Conservation (phyloP, 2,888 invertebrate species). For the Nomada hirtipes region DNA sequence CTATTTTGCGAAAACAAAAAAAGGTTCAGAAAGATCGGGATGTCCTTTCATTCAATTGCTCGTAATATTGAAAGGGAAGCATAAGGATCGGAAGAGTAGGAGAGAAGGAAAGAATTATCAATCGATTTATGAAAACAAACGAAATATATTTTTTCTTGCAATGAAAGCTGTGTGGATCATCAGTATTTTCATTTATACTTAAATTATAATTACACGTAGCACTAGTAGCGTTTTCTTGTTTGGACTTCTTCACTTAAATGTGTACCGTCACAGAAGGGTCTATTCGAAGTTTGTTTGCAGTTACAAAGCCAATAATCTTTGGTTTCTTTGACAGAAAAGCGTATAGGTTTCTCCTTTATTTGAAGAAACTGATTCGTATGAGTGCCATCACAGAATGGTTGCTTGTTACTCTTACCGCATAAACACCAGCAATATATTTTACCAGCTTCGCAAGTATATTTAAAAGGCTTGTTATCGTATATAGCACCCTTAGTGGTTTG, state of each 20-base stretch:
- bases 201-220: neutral
- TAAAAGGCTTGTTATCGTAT: conserved; percentile 96
- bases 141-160: neutral
- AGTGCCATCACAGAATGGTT: conserved; percentile 98
- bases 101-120: no score
- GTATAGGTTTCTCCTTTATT: conserved; percentile 91
- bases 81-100: neutral
- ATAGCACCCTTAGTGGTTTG: conserved; percentile 91
- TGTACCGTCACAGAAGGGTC: conserved; percentile 98
- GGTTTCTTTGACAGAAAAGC: conserved; percentile 93
- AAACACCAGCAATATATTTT: conserved; percentile 91
- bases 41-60: neutral
- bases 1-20: neutral
- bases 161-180: conserved; percentile 1
- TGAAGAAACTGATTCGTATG: conserved; percentile 92
- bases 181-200: neutral
- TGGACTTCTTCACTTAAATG: conserved; percentile 89
- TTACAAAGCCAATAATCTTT: conserved; percentile 99
- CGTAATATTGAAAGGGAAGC: neutral
- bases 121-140: neutral
- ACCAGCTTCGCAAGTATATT: conserved; percentile 89
- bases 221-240: conserved; percentile 16
- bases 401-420: conserved; percentile 96
- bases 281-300: conserved; percentile 96
- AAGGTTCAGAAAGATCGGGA: neutral